These are phyloP conservation scores for Phataginus tetradactyla DNA, from an alignment of 2,797 vertebrate species.

Conservation along the genomic window DNA sequence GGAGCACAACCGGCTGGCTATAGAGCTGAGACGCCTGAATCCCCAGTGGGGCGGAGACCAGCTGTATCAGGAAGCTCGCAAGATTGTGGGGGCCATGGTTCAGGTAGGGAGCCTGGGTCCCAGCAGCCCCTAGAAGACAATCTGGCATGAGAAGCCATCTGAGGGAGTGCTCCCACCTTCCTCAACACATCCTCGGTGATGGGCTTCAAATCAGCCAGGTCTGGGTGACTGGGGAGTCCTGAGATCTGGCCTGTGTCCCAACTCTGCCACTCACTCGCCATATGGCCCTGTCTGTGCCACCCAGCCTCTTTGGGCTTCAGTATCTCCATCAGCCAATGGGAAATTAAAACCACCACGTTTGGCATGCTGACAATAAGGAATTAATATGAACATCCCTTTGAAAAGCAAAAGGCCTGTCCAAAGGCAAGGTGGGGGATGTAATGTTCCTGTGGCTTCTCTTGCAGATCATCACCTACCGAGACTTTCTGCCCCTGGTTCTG, in stretches of 20 bases:
- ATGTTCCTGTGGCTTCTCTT: not conserved
- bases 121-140: not conserved
- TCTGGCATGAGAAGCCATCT: not conserved
- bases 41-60: conserved; percentile 90
- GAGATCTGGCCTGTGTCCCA: not conserved
- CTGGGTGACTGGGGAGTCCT: not conserved
- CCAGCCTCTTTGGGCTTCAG: not conserved
- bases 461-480: conserved; percentile 89
- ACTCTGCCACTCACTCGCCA: not conserved
- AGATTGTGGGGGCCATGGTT: conserved; percentile 90
- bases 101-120: conserved; percentile 86
- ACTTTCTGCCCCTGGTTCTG: conserved; percentile 90
- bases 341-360: not conserved
- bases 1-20: conserved; percentile 93
- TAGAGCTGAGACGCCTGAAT: conserved; percentile 87
- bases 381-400: not conserved
- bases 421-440: not conserved
- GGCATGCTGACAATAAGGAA: not conserved
- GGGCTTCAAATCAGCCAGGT: not conserved
- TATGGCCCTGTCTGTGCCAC: not conserved
- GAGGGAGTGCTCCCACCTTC: not conserved
- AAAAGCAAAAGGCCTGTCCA: not conserved
- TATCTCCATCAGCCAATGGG: not conserved
- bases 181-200: not conserved
- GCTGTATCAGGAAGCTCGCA: conserved; percentile 92